Evolutionary conservation across 2,797 vertebrate species (phyloP).

Genomic region (Pithecia hirsuta): DNA sequence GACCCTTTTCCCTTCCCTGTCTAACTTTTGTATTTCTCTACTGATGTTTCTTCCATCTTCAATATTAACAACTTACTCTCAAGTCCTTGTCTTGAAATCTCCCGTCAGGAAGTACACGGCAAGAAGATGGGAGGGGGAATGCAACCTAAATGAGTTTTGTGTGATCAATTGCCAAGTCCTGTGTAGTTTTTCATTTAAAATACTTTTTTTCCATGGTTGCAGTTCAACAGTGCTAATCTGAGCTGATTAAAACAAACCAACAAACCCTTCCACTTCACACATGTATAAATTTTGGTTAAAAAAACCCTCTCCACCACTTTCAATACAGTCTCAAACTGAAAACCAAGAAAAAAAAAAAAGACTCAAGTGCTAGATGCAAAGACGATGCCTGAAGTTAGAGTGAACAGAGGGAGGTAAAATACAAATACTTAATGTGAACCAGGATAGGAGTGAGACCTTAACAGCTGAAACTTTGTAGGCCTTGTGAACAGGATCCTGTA

Average conservation of each 20-base stretch:
- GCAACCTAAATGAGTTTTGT: neutral
- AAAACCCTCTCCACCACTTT: neutral
- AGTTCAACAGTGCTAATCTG: neutral
- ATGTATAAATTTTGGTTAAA: neutral
- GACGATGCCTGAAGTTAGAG: neutral
- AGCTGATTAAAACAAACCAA: neutral
- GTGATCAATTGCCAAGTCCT: neutral
- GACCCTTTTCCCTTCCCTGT: neutral
- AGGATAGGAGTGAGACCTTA: too few species aligned
- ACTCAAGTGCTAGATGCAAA: neutral
- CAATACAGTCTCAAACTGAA: neutral
- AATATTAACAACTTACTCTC: neutral
- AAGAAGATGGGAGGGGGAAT: too few species aligned
- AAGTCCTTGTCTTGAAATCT: neutral
- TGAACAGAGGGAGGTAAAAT: neutral
- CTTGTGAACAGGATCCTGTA: accelerated
- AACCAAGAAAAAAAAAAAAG: neutral
- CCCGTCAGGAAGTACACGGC: neutral
- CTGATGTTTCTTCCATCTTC: neutral
- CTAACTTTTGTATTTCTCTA: neutral
- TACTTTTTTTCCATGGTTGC: neutral
- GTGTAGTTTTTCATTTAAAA: neutral
- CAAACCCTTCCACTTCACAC: neutral
- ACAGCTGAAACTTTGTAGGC: neutral
- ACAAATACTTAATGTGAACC: neutral